A percentile compares a stretch with the other conserved stretches of the same genome.
Conservation (phyloP, 2,113 vertebrate genomes). For the Prunella himalayana region DNA sequence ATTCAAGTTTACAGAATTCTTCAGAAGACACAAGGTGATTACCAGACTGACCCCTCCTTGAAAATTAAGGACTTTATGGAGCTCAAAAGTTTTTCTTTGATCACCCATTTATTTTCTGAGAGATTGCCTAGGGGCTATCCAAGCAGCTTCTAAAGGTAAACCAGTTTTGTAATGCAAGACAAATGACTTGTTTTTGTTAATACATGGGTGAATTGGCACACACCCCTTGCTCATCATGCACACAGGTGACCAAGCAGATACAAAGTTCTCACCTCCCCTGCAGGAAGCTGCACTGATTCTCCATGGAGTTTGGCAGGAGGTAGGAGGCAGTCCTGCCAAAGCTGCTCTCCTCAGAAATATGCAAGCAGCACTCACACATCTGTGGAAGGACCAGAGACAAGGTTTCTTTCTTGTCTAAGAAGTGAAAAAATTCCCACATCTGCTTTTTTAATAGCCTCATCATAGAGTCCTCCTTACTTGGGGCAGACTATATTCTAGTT, state of each 20-base stretch:
- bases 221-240: fast-evolving
- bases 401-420: not conserved
- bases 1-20: not conserved
- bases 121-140: not conserved
- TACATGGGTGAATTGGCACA: not conserved
- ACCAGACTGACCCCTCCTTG: not conserved
- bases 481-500: not conserved
- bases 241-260: not conserved
- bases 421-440: not conserved
- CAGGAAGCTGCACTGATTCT: not conserved
- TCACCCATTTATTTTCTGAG: not conserved
- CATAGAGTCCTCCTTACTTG: not conserved
- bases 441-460: not conserved
- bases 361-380: not conserved
- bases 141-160: not conserved
- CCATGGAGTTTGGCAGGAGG: not conserved
- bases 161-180: not conserved
- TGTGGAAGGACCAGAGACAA: not conserved
- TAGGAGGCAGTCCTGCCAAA: not conserved
- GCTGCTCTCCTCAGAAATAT: not conserved
- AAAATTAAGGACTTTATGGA: not conserved
- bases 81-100: not conserved
- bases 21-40: not conserved
- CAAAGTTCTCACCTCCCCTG: not conserved
- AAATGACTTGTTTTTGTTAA: not conserved